These are phyloP conservation scores for Prolemur simus DNA, from an alignment of 2,113 vertebrate genomes.

Conservation along the genomic window DNA sequence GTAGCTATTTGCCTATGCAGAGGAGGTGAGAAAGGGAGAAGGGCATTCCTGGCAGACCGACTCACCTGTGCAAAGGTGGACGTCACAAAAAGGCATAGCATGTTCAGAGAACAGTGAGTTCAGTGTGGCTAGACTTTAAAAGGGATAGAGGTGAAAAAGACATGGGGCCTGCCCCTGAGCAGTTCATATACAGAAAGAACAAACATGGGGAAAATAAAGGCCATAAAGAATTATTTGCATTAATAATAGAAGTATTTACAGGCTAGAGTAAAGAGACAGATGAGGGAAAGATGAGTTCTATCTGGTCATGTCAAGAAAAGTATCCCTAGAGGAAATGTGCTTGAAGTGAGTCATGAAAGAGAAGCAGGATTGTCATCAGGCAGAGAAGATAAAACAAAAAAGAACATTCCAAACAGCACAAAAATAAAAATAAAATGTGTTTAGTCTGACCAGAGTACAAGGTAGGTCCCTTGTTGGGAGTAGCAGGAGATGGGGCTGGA, in stretches of 20 bases:
- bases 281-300: not conserved
- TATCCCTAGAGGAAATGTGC: not conserved
- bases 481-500: not conserved
- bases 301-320: not conserved
- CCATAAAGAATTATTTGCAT: not conserved
- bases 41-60: not conserved
- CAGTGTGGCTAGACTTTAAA: constrained; percentile 33
- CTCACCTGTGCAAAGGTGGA: not conserved
- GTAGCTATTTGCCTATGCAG: not conserved
- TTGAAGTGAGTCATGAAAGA: constrained; percentile 47
- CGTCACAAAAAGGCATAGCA: not conserved
- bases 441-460: not conserved
- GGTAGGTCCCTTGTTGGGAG: not conserved
- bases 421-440: constrained; percentile 28
- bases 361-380: not conserved
- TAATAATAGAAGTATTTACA: not conserved
- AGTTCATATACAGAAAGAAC: not conserved
- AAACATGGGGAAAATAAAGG: not conserved
- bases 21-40: not conserved
- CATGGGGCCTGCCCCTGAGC: not conserved
- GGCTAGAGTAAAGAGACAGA: constrained; percentile 15
- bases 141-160: constrained; percentile 39
- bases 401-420: constrained; percentile 9
- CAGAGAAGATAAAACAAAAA: not conserved
- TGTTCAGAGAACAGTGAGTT: not conserved